phyloP scores from a whole-genome alignment of 2,797 vertebrate genomes.

The Malacoctenus gilli region DNA sequence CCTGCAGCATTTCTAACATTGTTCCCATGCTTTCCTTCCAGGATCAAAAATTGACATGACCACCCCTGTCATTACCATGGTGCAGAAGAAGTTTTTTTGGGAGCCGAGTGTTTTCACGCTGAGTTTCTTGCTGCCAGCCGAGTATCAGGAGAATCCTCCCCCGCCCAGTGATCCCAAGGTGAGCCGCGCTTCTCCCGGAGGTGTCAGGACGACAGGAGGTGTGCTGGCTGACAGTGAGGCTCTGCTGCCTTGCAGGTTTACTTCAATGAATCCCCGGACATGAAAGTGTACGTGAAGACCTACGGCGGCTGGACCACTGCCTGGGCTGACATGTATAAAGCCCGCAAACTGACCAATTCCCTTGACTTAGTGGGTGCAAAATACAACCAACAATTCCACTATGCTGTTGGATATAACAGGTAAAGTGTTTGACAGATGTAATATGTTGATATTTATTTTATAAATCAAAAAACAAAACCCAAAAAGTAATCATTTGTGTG shows the following conservation, averaged over 20 bases:
- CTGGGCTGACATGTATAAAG: neutral
- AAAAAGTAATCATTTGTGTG: neutral
- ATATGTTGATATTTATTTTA: neutral
- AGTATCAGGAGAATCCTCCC: slow-evolving; percentile 69
- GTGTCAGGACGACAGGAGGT: neutral
- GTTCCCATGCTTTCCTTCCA: slow-evolving; percentile 27
- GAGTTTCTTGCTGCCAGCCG: slow-evolving; percentile 78
- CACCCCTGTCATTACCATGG: slow-evolving; percentile 70
- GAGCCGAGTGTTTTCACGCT: slow-evolving; percentile 47
- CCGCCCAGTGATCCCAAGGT: slow-evolving; percentile 61
- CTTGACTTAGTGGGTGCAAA: slow-evolving; percentile 53
- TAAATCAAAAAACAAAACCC: no score
- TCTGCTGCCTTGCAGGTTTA: slow-evolving; percentile 67
- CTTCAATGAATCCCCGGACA: slow-evolving; percentile 46
- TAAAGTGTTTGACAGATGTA: slow-evolving; percentile 27
- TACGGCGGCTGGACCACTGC: slow-evolving; percentile 64
- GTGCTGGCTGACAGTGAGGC: neutral
- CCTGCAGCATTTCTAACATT: neutral
- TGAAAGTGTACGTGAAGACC: slow-evolving; percentile 65
- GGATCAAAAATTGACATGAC: slow-evolving; percentile 77
- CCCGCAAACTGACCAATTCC: slow-evolving; percentile 11
- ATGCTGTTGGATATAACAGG: slow-evolving; percentile 78
- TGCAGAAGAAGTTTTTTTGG: slow-evolving; percentile 29
- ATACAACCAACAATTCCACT: slow-evolving; percentile 55
- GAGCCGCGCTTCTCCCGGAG: slow-evolving; percentile 4